Evolutionary conservation across 2,888 invertebrate genomes (phyloP).

Genomic region (Athrips mouffetella): DNA sequence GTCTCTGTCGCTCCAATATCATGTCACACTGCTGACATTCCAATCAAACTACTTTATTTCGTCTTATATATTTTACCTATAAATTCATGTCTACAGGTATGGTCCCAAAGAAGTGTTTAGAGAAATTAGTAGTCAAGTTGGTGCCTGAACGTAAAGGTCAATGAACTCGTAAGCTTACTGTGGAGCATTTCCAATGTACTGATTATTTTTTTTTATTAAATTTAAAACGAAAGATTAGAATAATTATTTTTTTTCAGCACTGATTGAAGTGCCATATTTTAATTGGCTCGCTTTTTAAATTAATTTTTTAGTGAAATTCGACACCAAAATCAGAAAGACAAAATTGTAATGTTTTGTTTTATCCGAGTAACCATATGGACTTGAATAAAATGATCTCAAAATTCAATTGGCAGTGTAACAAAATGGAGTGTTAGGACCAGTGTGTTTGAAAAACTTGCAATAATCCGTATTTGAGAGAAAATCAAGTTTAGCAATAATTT

Average conservation of each 20-base stretch:
- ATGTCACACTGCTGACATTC: too few relatives aligned
- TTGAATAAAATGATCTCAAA: slow-evolving; percentile 71
- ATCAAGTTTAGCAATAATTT: slow-evolving; percentile 26
- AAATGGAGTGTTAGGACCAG: slow-evolving; percentile 13
- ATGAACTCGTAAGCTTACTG: slow-evolving; percentile 45
- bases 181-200: slow-evolving; percentile 72
- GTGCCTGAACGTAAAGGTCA: slow-evolving; percentile 65
- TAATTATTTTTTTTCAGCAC: slow-evolving; percentile 71
- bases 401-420: slow-evolving; percentile 44
- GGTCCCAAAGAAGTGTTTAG: slow-evolving; percentile 59
- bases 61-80: too few relatives aligned
- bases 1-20: too few relatives aligned
- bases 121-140: slow-evolving; percentile 70
- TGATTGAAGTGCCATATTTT: slow-evolving; percentile 74
- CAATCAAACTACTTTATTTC: too few relatives aligned
- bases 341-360: slow-evolving; percentile 50
- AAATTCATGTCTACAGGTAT: slow-evolving; percentile 7
- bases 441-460: slow-evolving; percentile 3
- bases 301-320: slow-evolving; percentile 71
- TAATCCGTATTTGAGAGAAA: slow-evolving; percentile 2
- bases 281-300: slow-evolving; percentile 63
- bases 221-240: slow-evolving; percentile 51
- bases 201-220: slow-evolving; percentile 66
- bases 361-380: slow-evolving; percentile 57
- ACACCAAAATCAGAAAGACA: slow-evolving; percentile 72